Conservation (phyloP, 1,140 invertebrate genomes). For the Dinoponera quadriceps region DNA sequence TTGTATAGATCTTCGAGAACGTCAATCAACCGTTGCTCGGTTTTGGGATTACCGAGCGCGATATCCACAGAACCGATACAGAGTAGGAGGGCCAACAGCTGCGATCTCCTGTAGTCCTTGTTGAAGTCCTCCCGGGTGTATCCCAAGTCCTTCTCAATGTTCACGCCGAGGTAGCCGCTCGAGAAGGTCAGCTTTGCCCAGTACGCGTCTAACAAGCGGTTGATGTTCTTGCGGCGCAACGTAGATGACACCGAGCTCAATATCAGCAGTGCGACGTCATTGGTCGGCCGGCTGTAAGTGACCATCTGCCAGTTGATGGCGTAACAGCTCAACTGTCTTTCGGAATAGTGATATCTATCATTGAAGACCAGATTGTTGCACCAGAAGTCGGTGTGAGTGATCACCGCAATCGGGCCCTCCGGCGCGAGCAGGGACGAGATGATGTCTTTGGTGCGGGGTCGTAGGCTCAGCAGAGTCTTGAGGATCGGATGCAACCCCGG, state of each 20-base stretch:
- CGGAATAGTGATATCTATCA: constrained; percentile 73
- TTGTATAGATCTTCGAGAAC: constrained; percentile 87
- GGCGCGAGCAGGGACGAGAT: constrained; percentile 89
- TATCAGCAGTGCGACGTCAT: constrained; percentile 91
- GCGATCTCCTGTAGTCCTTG: constrained; percentile 90
- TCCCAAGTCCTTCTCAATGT: constrained; percentile 86
- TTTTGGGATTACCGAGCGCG: constrained; percentile 88
- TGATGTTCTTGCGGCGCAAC: constrained; percentile 87
- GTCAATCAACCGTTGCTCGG: constrained; percentile 89
- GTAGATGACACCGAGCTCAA: constrained; percentile 92
- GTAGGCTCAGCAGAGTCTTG: constrained; percentile 85
- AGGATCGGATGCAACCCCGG: constrained; percentile 87
- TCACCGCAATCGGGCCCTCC: constrained; percentile 89
- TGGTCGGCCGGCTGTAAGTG: constrained; percentile 91
- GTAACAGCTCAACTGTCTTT: constrained; percentile 86
- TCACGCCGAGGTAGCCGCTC: constrained; percentile 86
- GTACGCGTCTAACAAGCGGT: constrained; percentile 89
- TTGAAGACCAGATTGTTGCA: constrained; percentile 92
- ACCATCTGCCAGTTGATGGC: constrained; percentile 95
- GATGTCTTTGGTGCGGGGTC: constrained; percentile 87
- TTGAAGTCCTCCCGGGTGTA: constrained; percentile 87
- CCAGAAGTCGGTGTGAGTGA: constrained; percentile 94
- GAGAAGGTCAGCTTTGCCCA: constrained; percentile 88
- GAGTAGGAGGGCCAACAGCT: constrained; percentile 90
- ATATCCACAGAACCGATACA: constrained; percentile 93